Evolutionary conservation across 2,888 invertebrate genomes (phyloP).

Genomic region (Epinotia bilunana): DNA sequence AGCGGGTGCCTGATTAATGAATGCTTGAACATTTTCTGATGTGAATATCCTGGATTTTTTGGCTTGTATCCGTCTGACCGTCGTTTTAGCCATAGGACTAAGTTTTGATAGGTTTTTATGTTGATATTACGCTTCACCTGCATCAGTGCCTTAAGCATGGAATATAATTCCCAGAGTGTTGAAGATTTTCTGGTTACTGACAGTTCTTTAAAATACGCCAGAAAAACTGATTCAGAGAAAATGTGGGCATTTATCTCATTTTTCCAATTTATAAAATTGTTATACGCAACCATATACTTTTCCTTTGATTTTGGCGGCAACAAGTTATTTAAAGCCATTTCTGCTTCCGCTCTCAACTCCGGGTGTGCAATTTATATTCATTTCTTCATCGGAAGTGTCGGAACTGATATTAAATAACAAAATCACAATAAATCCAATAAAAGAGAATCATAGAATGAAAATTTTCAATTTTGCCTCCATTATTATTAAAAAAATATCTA

Average conservation of each 20-base stretch:
- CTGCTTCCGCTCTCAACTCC: no score
- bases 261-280: constrained; percentile 24
- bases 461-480: no score
- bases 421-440: no score
- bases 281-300: constrained; percentile 12
- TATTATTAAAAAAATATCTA: no score
- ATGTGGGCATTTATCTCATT: constrained; percentile 8
- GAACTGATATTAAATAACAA: no score
- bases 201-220: constrained; percentile 29
- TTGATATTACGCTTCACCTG: constrained; percentile 13
- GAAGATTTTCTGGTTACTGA: constrained; percentile 19
- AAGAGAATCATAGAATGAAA: no score
- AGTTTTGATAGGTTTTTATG: constrained; percentile 8
- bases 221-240: constrained; percentile 22
- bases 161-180: constrained; percentile 27
- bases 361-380: constrained; percentile 10
- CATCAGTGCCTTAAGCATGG: constrained; percentile 9
- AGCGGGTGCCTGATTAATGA: no score
- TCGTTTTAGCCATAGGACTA: constrained; percentile 16
- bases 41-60: no score
- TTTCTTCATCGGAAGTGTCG: constrained; percentile 6
- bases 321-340: constrained; percentile 23
- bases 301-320: constrained; percentile 18
- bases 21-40: no score
- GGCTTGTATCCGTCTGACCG: constrained; percentile 12